Evolutionary conservation across 2,888 invertebrate genomes (phyloP), one percentile per base, ranked within the genome.

Genomic region (Amiota mariae): DNA sequence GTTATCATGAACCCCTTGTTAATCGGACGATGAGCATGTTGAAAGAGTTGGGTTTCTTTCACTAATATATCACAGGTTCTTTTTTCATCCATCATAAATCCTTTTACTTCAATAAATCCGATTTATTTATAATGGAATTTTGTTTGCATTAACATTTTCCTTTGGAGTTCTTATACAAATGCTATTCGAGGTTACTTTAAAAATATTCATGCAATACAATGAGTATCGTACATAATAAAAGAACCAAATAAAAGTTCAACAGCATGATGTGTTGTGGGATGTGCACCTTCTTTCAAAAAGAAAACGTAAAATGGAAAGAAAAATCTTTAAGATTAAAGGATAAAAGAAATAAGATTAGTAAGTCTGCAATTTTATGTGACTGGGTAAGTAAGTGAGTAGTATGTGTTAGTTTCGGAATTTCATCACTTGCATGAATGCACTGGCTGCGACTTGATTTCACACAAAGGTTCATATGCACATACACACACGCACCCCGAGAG

Each of bases 1-100:
- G 83, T 0, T 80, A 79, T 49, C 78, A 79, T 57, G 74, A 79
- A 1, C 68, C 73, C 10, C 75, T 83, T 8, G 68, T 84, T 2
- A 51, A 13, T 15, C 71, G 61, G 9, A 71, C 71, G 12, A 18
- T 8, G 36, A n/a, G 9, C 8, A 61, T 18, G 48, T 20, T 61
- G n/a, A 12, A 57, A 24, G 47, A n/a, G 24, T 12, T 71, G 8
- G 74, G 64, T 72, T 74, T 72, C 24, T 51, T 64, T 11, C 59
- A 20, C 2, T n/a, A 54, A 54, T 9, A 2, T 1, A 54, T 54
- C 2, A 6, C 36, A 6, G 36, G 2, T 2, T 36, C 8, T 36
- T 36, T 36, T 6, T 2, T 4, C 36, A 36, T 36, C 3, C 36
- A 36, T 24, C 1, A 24, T 24, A 24, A 24, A 24, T 36, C 36